Conservation (phyloP, 2,888 invertebrate species). For the Chironomus tentans region DNA sequence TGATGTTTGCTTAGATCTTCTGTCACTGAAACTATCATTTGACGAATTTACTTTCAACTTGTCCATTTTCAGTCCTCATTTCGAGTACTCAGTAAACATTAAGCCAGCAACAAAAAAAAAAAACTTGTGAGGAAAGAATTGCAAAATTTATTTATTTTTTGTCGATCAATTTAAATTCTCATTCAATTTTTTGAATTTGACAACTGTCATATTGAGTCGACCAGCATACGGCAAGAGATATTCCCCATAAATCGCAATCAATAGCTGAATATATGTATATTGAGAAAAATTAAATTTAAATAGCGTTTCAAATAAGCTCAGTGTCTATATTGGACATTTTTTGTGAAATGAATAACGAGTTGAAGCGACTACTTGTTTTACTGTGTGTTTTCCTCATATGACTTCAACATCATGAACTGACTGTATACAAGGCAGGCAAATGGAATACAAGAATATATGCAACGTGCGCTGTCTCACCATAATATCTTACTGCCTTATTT, state of each 20-base stretch:
- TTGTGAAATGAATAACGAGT: conserved; percentile 22
- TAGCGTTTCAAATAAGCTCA: conserved; percentile 6
- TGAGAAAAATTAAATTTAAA: background rate
- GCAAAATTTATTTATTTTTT: no score
- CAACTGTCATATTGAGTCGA: background rate
- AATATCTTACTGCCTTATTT: background rate
- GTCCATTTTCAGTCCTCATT: no score
- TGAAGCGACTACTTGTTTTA: conserved; percentile 24
- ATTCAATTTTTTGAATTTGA: background rate
- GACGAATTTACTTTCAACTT: no score
- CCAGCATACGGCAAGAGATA: background rate
- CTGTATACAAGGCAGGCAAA: background rate
- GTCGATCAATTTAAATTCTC: background rate
- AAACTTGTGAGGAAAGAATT: no score
- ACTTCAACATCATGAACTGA: background rate
- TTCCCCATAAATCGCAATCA: conserved; percentile 1
- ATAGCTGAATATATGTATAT: background rate
- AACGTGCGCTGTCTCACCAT: background rate
- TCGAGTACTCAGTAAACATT: no score
- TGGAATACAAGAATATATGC: background rate
- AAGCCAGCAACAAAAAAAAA: no score
- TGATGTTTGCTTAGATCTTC: background rate
- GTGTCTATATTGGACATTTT: background rate
- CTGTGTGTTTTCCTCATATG: background rate
- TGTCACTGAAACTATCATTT: background rate